These are phyloP conservation scores for Gymnogyps californianus DNA, from an alignment of 2,113 vertebrate species.

Conservation along the genomic window DNA sequence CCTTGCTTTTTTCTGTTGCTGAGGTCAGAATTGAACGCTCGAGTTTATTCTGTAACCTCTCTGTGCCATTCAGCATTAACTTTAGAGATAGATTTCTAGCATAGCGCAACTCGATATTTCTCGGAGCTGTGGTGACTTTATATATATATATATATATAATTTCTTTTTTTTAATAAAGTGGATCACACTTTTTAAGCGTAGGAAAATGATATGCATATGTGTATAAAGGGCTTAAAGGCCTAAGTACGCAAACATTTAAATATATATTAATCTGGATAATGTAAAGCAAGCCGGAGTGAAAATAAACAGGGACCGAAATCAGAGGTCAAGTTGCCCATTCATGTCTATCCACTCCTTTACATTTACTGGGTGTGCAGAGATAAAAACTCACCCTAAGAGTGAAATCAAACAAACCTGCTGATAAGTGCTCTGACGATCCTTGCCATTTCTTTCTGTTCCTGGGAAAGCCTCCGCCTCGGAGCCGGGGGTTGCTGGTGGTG, in stretches of 20 bases:
- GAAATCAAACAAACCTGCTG: slow-evolving; percentile 75
- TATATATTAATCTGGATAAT: slow-evolving; percentile 62
- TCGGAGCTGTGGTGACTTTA: neutral
- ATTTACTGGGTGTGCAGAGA: slow-evolving; percentile 55
- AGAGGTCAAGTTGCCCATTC: slow-evolving; percentile 64
- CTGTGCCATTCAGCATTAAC: neutral
- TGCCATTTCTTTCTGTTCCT: slow-evolving; percentile 21
- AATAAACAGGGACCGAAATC: slow-evolving; percentile 61
- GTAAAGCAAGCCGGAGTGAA: slow-evolving; percentile 57
- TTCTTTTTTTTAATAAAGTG: neutral
- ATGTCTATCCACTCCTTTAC: slow-evolving; percentile 57
- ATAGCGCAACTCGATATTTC: neutral
- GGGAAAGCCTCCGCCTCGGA: slow-evolving; percentile 29
- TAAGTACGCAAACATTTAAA: slow-evolving; percentile 58
- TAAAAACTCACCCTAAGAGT: slow-evolving; percentile 61
- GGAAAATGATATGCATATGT: slow-evolving; percentile 21
- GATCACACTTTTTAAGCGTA: neutral
- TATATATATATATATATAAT: neutral
- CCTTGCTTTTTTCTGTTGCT: neutral
- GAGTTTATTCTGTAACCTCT: neutral
- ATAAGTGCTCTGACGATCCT: slow-evolving; percentile 65
- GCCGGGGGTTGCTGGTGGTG: slow-evolving; percentile 35
- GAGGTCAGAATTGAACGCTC: neutral
- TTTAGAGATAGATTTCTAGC: neutral
- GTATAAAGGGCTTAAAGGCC: slow-evolving; percentile 55